A percentile compares a stretch with the other conserved stretches of the same genome.
Conservation (phyloP, 2,113 vertebrate species). For the Passer domesticus region DNA sequence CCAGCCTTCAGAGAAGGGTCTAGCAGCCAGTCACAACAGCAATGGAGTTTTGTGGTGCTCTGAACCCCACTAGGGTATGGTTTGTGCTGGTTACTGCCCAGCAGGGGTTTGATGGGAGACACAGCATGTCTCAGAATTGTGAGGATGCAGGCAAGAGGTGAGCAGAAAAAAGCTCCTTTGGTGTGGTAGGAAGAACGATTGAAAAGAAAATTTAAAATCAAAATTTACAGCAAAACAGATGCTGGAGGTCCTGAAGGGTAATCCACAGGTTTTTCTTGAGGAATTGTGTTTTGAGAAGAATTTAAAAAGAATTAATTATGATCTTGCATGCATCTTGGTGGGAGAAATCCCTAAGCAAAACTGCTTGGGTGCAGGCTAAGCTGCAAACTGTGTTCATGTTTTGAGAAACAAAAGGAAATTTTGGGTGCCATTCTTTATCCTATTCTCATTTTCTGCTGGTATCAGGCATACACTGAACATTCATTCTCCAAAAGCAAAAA, state of each 20-base stretch:
- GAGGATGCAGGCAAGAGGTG: neutral
- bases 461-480: neutral
- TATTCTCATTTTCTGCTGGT: neutral
- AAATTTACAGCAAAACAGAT: neutral
- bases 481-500: neutral
- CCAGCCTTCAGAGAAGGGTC: neutral
- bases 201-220: neutral
- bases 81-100: neutral
- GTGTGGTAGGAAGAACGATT: neutral
- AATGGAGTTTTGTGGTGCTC: neutral
- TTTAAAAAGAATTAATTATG: neutral
- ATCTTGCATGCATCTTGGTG: neutral
- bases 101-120: neutral
- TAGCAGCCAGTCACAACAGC: neutral
- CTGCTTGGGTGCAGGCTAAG: rapidly evolving
- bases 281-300: neutral
- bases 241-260: neutral
- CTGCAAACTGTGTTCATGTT: neutral
- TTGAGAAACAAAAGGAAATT: neutral
- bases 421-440: neutral
- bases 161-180: neutral
- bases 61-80: neutral
- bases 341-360: neutral
- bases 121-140: rapidly evolving
- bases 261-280: neutral